Conservation (phyloP, 2,888 invertebrate species). For the Lysandra coridon region DNA sequence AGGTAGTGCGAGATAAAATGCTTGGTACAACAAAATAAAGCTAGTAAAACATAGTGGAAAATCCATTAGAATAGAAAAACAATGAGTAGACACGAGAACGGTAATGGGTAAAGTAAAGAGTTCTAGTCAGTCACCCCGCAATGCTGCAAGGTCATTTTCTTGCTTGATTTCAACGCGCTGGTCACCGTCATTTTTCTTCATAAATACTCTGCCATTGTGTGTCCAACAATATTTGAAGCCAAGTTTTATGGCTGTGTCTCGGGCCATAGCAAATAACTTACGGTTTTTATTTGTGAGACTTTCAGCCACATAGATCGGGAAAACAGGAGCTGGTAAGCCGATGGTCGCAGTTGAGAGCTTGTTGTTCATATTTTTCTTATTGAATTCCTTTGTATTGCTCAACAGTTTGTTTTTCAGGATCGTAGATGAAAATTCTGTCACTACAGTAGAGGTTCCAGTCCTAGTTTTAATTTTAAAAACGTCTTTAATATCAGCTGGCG, state of each 20-base stretch:
- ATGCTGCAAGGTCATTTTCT: background rate
- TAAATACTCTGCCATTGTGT: background rate
- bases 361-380: background rate
- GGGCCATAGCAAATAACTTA: background rate
- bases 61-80: background rate
- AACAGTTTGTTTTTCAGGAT: background rate
- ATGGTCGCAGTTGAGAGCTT: too few relatives aligned
- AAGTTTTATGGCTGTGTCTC: background rate
- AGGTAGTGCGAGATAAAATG: background rate
- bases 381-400: background rate
- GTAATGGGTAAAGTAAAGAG: background rate
- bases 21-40: background rate
- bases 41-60: background rate
- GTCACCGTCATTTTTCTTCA: background rate
- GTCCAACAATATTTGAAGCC: background rate
- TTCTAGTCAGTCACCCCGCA: background rate
- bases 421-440: background rate
- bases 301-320: too few relatives aligned
- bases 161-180: background rate
- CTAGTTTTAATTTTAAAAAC: background rate
- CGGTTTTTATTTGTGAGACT: too few relatives aligned
- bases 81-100: too few relatives aligned
- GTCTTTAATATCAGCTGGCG: background rate
- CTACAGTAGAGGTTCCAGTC: background rate
- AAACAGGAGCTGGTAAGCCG: too few relatives aligned